Evolutionary conservation across 2,113 vertebrate species (phyloP), one percentile per base, ranked within the genome.

Genomic region (Cyrtonyx montezumae): DNA sequence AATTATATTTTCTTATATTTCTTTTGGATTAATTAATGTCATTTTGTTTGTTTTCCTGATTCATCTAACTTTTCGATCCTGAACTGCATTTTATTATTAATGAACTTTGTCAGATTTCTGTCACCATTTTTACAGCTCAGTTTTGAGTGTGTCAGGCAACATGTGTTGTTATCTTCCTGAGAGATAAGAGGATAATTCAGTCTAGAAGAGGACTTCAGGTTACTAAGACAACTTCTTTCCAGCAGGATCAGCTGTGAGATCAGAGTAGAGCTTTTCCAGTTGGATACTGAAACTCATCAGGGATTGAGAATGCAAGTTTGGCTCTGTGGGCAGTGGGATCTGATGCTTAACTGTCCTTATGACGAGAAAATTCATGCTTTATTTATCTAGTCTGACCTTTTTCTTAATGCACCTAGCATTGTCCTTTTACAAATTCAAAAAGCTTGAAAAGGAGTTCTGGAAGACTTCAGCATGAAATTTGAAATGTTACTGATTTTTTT

Each of bases 271-370:
- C 36, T 77, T 88, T 90, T 86, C 73, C 23, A 19, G 45, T 4
- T 80, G 32, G 4, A 2, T 77, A 26, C 11, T 62, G n/a, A 78
- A 78, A 49, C 7, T 0, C 20, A 53, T 62, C 0, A 0, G 28
- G 22, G 21, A 19, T 2, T 0, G 28, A 42, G 55, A 49, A 14
- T 4, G 1, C 2, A 4, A 37, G 11, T 62, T 6, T 8, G 21
- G 9, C 14, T 77, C 28, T 40, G 19, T 46, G 26, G 21, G 3
- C 16, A 13, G 0, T 19, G 22, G 32, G 53, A 2, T 90, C 25
- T 76, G 6, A 40, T 79, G 19, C 36, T 67, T 85, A 58, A 43
- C 5, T 45, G 30, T 32, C 5, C 3, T 45, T 19, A 4, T 1
- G 9, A 28, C 6, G 26, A 16, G 6, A 9, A 49, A 28, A 75